Conservation (phyloP, 2,113 vertebrate species). For the Dascyllus trimaculatus region DNA sequence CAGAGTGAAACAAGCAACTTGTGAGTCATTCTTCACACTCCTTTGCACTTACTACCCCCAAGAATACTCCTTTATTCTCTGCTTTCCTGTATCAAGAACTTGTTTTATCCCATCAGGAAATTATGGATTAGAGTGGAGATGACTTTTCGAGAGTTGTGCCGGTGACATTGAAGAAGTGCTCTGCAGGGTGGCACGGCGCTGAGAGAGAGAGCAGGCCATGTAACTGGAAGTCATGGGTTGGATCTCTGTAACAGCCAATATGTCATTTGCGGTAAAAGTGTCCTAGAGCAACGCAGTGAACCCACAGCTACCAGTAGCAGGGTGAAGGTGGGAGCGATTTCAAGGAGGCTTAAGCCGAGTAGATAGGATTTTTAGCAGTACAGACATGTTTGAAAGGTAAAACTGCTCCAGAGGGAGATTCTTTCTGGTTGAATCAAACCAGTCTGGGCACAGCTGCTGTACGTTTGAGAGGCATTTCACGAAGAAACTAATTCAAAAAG, state of each 20-base stretch:
- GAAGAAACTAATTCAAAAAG: too few relatives aligned
- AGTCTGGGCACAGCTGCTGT: neutral
- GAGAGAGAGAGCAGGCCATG: conserved; percentile 3
- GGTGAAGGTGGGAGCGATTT: conserved; percentile 53
- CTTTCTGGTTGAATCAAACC: conserved; percentile 21
- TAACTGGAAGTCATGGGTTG: conserved; percentile 26
- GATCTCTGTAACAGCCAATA: conserved; percentile 5
- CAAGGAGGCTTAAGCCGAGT: conserved; percentile 31
- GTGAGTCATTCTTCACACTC: conserved; percentile 48
- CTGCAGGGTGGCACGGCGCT: neutral
- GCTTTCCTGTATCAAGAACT: conserved; percentile 18
- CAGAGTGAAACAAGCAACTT: conserved; percentile 59
- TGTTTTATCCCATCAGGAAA: conserved; percentile 41
- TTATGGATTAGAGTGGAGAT: conserved; percentile 14
- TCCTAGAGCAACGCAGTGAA: conserved; percentile 29
- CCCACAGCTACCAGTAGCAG: neutral
- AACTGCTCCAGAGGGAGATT: conserved; percentile 44
- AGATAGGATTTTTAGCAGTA: conserved; percentile 51
- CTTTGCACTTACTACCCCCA: conserved; percentile 16
- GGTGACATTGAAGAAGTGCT: conserved; percentile 6
- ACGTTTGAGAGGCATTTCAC: too few relatives aligned
- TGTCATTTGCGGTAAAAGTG: conserved; percentile 37
- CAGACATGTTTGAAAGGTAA: conserved; percentile 28
- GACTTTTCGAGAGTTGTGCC: conserved; percentile 23
- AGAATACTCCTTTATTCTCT: conserved; percentile 32